phyloP scores from a whole-genome alignment of 2,113 vertebrate species.

The Chaetorhynchus papuensis region DNA sequence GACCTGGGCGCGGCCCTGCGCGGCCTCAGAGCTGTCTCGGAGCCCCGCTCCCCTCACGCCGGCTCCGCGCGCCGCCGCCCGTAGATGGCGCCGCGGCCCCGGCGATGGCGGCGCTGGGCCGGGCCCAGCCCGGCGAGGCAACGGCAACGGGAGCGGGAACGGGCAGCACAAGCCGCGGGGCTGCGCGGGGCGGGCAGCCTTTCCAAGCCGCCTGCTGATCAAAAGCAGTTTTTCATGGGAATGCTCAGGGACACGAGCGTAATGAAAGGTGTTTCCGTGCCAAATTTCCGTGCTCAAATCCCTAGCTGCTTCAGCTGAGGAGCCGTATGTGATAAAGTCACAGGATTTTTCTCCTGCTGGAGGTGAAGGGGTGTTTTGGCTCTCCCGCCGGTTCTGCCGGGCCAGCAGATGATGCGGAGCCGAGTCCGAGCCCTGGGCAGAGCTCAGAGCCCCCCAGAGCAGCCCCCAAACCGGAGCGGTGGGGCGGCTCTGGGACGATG shows the following conservation, averaged over 20 bases:
- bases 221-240: not conserved
- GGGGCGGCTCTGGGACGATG: accelerated
- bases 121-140: not conserved
- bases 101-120: not conserved
- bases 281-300: not conserved
- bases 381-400: not conserved
- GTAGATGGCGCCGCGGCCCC: not conserved
- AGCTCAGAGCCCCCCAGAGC: accelerated
- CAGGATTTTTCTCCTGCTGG: not conserved
- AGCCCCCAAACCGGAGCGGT: too few species aligned
- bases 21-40: not conserved
- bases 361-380: not conserved
- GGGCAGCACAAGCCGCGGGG: not conserved
- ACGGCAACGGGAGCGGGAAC: accelerated
- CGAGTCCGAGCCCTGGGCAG: not conserved
- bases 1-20: too few species aligned
- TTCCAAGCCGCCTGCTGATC: not conserved
- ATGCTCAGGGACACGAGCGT: not conserved
- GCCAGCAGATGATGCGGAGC: not conserved
- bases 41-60: not conserved
- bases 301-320: not conserved
- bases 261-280: not conserved
- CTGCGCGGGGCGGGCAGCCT: not conserved
- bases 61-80: not conserved
- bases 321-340: not conserved